Evolutionary conservation across 92 coral and sea anemone species (phyloP).

Genomic region (Porites evermanni): DNA sequence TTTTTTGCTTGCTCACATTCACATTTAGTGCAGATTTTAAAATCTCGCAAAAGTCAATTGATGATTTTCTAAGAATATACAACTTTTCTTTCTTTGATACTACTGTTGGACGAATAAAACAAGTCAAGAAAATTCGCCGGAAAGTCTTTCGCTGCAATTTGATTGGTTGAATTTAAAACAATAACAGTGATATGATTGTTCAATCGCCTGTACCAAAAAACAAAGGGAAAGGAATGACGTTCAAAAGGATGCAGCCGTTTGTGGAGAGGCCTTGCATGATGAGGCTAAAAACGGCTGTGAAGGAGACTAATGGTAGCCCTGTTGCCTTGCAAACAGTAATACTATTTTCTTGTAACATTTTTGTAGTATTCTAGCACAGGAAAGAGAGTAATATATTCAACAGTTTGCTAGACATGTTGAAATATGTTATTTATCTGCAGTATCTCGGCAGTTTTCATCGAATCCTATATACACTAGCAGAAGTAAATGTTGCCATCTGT

Average conservation of each 20-base stretch:
- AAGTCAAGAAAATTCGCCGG: constrained; percentile 20
- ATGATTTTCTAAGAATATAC: constrained; percentile 28
- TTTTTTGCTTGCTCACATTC: constrained; percentile 5
- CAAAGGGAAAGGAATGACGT: constrained; percentile 39
- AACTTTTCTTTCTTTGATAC: constrained; percentile 25
- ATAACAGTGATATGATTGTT: constrained; percentile 6
- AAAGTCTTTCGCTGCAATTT: constrained; percentile 10
- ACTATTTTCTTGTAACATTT: no score
- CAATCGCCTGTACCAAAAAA: constrained; percentile 10
- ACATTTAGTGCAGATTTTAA: constrained; percentile 16
- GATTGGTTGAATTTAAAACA: constrained; percentile 2
- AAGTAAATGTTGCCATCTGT: background rate
- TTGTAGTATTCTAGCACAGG: no score
- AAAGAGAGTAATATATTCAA: no score
- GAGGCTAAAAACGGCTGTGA: no score
- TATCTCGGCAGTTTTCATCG: background rate
- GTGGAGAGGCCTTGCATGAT: constrained; percentile 18
- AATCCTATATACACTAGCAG: background rate
- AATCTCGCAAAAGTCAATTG: constrained; percentile 21
- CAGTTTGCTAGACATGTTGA: background rate
- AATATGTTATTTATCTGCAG: background rate
- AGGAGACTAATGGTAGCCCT: no score
- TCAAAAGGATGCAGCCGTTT: constrained; percentile 32
- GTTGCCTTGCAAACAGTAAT: no score
- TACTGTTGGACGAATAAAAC: constrained; percentile 21